Evolutionary conservation across 2,888 invertebrate genomes (phyloP), one percentile per base, ranked within the genome.

Genomic region (Arenicola marina): DNA sequence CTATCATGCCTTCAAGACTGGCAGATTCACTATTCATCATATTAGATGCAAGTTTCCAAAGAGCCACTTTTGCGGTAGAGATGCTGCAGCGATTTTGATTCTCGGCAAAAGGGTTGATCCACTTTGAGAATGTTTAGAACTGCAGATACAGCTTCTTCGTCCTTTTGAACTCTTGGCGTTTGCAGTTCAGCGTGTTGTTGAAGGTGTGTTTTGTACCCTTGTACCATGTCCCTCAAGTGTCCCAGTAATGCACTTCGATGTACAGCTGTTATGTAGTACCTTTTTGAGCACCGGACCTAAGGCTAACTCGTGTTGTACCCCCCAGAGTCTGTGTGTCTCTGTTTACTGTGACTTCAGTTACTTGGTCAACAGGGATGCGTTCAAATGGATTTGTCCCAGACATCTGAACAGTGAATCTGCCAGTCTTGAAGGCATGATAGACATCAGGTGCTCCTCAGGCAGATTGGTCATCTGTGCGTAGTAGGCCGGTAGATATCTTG

Each of bases 1-100:
- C 18, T 34, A 59, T 44, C 45, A 58, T 15, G 58, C 59, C 44
- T 58, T 63, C 51, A 48, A 28, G 26, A 31, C 29, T 29, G 68
- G 68, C 11, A 51, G 58, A 24, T 66, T 71, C 56, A 63, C 59
- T 59, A 70, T 71, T 32, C 66, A 66, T n/a, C n/a, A n/a, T n/a
- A n/a, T n/a, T n/a, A n/a, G n/a, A n/a, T n/a, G n/a, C n/a, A n/a
- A n/a, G n/a, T n/a, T n/a, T n/a, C n/a, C n/a, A n/a, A n/a, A n/a
- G n/a, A n/a, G 44, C 62, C 44, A 18, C 44, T 32, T 51, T 32
- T n/a, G 62, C 53, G 28, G 58, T 64, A 31, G 64, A 61, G 28
- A 64, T 61, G 26, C 64, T 57, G 21, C 62, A 34, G 15, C 62
- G 61, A 26, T 45, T 45, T 7, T 43, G 57, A 2, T 29, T 34